Conservation (phyloP, 2,888 invertebrate species). For the Dryococelus australis region DNA sequence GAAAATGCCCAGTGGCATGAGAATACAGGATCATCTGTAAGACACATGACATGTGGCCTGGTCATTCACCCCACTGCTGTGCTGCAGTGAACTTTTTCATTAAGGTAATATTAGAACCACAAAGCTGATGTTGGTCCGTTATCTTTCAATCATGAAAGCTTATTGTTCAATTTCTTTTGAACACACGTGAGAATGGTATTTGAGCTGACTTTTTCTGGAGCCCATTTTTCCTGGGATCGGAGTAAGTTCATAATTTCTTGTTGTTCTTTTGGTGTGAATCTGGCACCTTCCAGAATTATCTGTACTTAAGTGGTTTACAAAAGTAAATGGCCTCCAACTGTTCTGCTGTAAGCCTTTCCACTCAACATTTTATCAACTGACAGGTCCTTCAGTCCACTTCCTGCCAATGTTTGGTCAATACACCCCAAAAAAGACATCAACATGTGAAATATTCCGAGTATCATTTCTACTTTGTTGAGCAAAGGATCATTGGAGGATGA, state of each 20-base stretch:
- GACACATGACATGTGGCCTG: background rate
- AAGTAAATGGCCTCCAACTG: background rate
- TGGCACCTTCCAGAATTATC: background rate
- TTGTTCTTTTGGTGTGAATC: background rate
- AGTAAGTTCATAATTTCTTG: too few relatives aligned
- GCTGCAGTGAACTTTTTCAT: too few relatives aligned
- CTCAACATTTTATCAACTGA: background rate
- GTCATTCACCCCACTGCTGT: too few relatives aligned
- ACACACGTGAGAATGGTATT: too few relatives aligned
- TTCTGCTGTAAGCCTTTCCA: background rate
- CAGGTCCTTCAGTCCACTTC: conserved; percentile 5
- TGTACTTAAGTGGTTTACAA: background rate
- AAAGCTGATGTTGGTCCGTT: too few relatives aligned
- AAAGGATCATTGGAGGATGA: background rate
- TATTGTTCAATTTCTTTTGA: too few relatives aligned
- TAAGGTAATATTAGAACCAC: too few relatives aligned
- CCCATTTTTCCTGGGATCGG: too few relatives aligned
- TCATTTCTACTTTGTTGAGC: background rate
- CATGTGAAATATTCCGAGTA: background rate
- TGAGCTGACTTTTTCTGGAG: too few relatives aligned
- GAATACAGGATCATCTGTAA: background rate
- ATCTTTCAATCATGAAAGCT: too few relatives aligned
- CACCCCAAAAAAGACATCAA: too few relatives aligned
- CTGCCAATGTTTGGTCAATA: background rate
- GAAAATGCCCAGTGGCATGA: too few relatives aligned